These are phyloP conservation scores for Cichlasoma orientale DNA, from an alignment of 2,797 vertebrate species.

Conservation along the genomic window DNA sequence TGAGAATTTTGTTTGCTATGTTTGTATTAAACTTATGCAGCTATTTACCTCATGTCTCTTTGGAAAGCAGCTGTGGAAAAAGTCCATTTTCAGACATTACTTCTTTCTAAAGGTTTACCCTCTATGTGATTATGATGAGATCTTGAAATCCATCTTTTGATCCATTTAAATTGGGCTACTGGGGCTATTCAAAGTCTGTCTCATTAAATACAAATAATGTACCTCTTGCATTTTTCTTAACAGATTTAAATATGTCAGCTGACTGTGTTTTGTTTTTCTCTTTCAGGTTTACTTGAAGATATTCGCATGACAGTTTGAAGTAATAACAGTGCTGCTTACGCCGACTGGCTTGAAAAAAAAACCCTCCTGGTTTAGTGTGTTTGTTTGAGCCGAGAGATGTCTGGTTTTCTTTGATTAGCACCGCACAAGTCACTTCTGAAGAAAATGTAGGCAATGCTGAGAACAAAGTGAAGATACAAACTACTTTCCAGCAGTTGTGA, in stretches of 20 bases:
- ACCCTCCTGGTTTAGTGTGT: slow-evolving; percentile 17
- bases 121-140: neutral
- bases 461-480: slow-evolving; percentile 49
- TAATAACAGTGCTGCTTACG: slow-evolving; percentile 31
- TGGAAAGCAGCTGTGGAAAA: slow-evolving; percentile 15
- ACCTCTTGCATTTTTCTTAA: neutral
- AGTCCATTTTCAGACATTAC: neutral
- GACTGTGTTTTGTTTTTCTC: slow-evolving; percentile 55
- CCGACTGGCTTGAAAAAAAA: slow-evolving; percentile 28
- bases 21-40: slow-evolving; percentile 23
- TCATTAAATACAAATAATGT: neutral
- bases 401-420: slow-evolving; percentile 27
- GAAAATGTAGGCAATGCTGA: slow-evolving; percentile 58
- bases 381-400: slow-evolving; percentile 28
- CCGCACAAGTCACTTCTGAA: slow-evolving; percentile 31
- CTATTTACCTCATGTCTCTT: slow-evolving; percentile 34
- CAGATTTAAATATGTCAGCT: slow-evolving; percentile 1
- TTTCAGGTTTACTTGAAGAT: slow-evolving; percentile 80
- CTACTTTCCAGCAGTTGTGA: slow-evolving; percentile 27
- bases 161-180: neutral
- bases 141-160: neutral
- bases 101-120: neutral
- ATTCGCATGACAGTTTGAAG: slow-evolving; percentile 41
- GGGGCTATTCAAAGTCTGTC: neutral
- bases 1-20: slow-evolving; percentile 25